Conservation (phyloP, 2,113 vertebrate species). For the Percopsis transmontana region DNA sequence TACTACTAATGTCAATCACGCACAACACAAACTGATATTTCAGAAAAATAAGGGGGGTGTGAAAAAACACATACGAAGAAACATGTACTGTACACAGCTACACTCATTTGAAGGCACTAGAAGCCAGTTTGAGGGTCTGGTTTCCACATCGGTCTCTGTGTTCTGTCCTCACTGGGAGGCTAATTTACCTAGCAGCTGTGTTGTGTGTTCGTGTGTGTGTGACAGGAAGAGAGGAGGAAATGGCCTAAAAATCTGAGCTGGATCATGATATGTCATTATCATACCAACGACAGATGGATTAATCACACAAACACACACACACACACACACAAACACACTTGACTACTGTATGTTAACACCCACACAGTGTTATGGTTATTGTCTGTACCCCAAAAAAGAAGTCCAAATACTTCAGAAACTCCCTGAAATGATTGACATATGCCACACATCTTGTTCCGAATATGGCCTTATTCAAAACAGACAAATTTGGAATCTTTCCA, state of each 20-base stretch:
- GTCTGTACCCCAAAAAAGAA: neutral
- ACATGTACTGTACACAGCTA: conserved; percentile 6
- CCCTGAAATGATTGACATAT: too few species aligned
- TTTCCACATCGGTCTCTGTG: conserved; percentile 41
- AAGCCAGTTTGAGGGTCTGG: conserved; percentile 53
- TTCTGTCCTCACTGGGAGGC: conserved; percentile 21
- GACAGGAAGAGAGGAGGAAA: conserved; percentile 7
- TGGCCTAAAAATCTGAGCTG: conserved; percentile 3
- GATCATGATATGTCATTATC: conserved; percentile 13
- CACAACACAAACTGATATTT: neutral
- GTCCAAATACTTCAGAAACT: too few species aligned
- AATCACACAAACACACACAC: conserved; percentile 8
- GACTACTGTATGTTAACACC: too few species aligned
- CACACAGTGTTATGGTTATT: neutral
- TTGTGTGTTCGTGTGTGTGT: neutral
- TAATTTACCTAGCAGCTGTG: conserved; percentile 62
- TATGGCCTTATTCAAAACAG: too few species aligned
- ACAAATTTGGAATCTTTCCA: too few species aligned
- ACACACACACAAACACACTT: conserved; percentile 16
- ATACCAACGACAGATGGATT: conserved; percentile 16
- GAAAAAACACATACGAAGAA: neutral
- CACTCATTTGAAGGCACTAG: conserved; percentile 44
- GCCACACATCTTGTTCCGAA: too few species aligned
- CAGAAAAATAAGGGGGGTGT: too few species aligned
- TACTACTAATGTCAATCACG: neutral